These are phyloP conservation scores for Ostrea denselamellosa DNA, from an alignment of 1,140 invertebrate species.

Conservation along the genomic window DNA sequence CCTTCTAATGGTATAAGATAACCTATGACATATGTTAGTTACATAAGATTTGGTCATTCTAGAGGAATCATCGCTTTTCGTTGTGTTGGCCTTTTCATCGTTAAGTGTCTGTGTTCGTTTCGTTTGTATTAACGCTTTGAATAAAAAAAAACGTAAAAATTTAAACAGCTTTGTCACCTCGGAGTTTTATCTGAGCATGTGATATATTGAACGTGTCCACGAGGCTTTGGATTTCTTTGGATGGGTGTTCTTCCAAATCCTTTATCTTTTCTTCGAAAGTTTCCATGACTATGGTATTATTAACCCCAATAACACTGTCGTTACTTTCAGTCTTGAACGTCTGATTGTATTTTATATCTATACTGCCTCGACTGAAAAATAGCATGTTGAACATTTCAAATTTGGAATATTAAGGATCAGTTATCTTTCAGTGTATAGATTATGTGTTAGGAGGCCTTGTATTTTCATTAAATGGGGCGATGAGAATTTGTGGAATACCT, in stretches of 20 bases:
- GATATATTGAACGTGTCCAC: constrained; percentile 2
- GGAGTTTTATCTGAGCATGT: background rate
- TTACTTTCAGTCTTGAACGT: background rate
- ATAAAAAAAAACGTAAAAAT: too few relatives aligned
- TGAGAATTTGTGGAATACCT: background rate
- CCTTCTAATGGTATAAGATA: too few relatives aligned
- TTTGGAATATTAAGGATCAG: background rate
- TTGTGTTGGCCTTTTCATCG: too few relatives aligned
- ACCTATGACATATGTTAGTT: too few relatives aligned
- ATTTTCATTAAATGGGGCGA: background rate
- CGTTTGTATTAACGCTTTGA: too few relatives aligned
- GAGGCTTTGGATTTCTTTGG: background rate
- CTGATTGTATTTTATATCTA: constrained; percentile 13
- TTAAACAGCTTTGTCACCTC: background rate
- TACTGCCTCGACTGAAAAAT: background rate
- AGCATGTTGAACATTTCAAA: background rate
- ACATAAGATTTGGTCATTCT: too few relatives aligned
- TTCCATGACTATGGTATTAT: background rate
- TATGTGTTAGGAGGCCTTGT: background rate
- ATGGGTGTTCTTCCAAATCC: background rate
- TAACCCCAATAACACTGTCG: background rate
- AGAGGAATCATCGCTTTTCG: too few relatives aligned
- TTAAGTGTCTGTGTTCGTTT: too few relatives aligned
- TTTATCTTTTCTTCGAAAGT: background rate
- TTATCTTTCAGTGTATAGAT: too few relatives aligned